These are phyloP conservation scores for Phylloscopus trochilus DNA, from an alignment of 2,113 vertebrate genomes.

Conservation along the genomic window DNA sequence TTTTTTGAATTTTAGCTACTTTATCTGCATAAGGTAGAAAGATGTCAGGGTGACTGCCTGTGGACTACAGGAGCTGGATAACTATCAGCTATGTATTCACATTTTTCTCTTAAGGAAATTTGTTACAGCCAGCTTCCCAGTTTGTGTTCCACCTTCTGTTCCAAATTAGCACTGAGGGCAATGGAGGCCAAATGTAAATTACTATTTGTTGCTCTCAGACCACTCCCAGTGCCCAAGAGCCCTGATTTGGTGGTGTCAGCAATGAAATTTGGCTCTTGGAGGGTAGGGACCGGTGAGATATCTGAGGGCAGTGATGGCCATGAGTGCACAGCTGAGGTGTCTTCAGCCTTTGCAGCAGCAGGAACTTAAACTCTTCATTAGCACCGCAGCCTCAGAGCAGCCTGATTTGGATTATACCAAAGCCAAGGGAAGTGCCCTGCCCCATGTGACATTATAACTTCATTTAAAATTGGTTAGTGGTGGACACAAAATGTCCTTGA, in stretches of 20 bases:
- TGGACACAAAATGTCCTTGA: neutral
- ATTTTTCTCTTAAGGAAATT: neutral
- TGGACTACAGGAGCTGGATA: neutral
- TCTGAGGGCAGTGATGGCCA: neutral
- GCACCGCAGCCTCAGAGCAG: neutral
- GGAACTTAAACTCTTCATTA: neutral
- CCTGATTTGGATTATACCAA: neutral
- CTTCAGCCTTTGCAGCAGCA: neutral
- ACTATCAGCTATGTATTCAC: neutral
- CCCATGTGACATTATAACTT: neutral
- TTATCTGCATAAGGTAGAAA: neutral
- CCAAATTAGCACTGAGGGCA: neutral
- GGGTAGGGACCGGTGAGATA: neutral
- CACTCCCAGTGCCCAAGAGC: neutral
- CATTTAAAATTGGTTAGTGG: neutral
- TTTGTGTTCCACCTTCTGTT: neutral
- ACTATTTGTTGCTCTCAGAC: neutral
- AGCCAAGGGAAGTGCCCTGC: neutral
- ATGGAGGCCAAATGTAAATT: neutral
- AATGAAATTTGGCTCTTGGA: neutral
- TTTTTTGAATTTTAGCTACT: neutral
- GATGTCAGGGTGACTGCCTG: neutral
- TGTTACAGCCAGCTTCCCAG: neutral
- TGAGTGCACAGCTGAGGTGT: neutral
- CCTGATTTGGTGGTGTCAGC: fast-evolving